Base-by-base conservation (phyloP, 2,797 vertebrate genomes). In the Cacajao melanocephalus region DNA sequence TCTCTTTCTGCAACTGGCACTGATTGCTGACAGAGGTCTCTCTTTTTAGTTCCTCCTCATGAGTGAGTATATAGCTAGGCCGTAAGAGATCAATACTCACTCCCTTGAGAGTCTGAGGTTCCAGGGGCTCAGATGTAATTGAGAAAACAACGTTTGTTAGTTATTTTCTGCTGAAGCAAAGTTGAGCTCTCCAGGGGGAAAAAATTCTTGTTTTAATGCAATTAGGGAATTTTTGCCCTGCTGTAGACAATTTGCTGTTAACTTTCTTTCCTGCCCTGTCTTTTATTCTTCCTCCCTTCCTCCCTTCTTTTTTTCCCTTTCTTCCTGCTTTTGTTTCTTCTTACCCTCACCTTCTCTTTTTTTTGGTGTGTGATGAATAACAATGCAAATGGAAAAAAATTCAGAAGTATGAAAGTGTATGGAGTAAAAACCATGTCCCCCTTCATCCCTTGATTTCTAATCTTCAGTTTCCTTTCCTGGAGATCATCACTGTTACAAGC, bases 31-130 rank as follows among this genome's bases (percentile, higher is more conserved):
- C 1, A 9, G 12, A n/a, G 36, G 3, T 36, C 24, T 88, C 33
- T 95, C 46, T 55, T 7, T 58, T 36, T 12, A 22, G 4, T 19
- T 76, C 50, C 6, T 90, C 26, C 26, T 24, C 7, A 52, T 48
- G 2, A 10, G 52, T 12, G 24, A 90, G 7, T 83, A 90, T 72
- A 80, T 46, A 57, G 44, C 36, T 88, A 61, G 28, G 24, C 6
- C 33, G 19, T 55, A 33, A 41, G 48, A 52, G 70, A 94, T 70
- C 13, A n/a, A 6, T 4, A 28, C 8, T 57, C 15, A 5, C 0
- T 95, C 88, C 36, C 48, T 8, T 13, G 93, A 61, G 94, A 57
- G 11, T 26, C 8, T 58, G 52, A 90, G 48, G 14, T 19, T 48
- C 33, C 36, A n/a, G 64, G 10, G 67, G 8, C 22, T 85, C n/a